Evolutionary conservation across 2,797 vertebrate species (phyloP).

Genomic region (Squalus acanthias): DNA sequence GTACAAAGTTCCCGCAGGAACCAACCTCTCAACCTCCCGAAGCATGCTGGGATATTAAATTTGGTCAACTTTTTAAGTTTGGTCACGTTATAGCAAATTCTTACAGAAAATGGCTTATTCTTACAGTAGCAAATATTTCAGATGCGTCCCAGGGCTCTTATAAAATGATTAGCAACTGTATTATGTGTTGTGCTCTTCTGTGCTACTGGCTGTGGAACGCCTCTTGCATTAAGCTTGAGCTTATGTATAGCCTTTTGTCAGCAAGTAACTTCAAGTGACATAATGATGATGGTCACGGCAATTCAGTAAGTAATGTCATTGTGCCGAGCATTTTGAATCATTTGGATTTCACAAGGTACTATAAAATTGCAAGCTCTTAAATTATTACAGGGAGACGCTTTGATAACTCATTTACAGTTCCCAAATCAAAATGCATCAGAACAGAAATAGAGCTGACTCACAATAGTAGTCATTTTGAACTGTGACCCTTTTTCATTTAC

Average conservation of each 20-base stretch:
- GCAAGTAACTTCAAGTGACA: background rate
- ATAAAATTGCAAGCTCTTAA: background rate
- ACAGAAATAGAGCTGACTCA: background rate
- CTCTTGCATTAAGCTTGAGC: background rate
- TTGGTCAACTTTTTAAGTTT: too few relatives aligned
- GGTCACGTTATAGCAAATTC: too few relatives aligned
- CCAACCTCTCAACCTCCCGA: too few relatives aligned
- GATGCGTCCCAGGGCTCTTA: background rate
- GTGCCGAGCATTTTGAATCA: background rate
- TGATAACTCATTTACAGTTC: background rate
- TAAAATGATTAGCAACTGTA: background rate
- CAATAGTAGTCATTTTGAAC: background rate
- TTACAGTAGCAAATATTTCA: background rate
- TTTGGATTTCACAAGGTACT: background rate
- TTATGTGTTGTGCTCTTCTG: background rate
- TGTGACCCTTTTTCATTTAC: background rate
- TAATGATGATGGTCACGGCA: background rate
- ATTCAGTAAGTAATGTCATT: background rate
- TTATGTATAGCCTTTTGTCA: background rate
- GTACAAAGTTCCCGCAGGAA: too few relatives aligned
- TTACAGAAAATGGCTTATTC: too few relatives aligned
- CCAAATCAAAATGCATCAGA: background rate
- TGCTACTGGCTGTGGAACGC: background rate
- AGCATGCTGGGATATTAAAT: too few relatives aligned
- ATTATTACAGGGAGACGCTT: background rate